These are phyloP conservation scores for Tadarida brasiliensis DNA, from an alignment of 2,797 vertebrate genomes.

Conservation along the genomic window DNA sequence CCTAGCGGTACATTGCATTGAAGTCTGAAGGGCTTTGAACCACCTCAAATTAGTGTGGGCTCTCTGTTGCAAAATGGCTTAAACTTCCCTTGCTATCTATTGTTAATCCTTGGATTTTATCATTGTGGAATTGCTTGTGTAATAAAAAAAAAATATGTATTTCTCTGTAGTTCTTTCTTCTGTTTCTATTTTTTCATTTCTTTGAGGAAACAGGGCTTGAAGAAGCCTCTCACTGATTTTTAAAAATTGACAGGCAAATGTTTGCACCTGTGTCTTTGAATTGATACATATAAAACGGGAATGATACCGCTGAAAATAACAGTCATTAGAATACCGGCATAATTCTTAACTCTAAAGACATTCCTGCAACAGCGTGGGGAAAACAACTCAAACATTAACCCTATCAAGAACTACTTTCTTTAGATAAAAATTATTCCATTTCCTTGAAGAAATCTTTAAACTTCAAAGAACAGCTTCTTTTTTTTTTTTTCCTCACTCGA, in stretches of 20 bases:
- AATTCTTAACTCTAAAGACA: constrained; percentile 60
- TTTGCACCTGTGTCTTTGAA: constrained; percentile 77
- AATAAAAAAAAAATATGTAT: not conserved
- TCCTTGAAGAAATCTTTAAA: constrained; percentile 28
- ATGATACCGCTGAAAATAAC: constrained; percentile 57
- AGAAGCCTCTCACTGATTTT: constrained; percentile 45
- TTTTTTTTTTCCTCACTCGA: too few species aligned
- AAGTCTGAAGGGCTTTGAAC: constrained; percentile 37
- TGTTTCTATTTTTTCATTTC: constrained; percentile 45
- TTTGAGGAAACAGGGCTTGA: constrained; percentile 54
- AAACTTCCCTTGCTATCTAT: not conserved
- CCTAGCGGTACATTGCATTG: not conserved
- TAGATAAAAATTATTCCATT: not conserved
- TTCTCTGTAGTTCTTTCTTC: constrained; percentile 10
- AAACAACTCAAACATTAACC: constrained; percentile 14
- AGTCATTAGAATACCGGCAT: constrained; percentile 67
- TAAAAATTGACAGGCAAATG: constrained; percentile 69
- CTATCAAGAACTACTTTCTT: constrained; percentile 18
- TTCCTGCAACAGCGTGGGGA: not conserved
- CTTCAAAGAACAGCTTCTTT: not conserved
- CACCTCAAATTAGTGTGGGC: not conserved
- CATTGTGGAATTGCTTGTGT: not conserved
- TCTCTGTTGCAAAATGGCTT: not conserved
- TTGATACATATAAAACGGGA: constrained; percentile 63
- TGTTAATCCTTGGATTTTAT: constrained; percentile 43